A percentile compares a stretch with the other conserved stretches of the same genome.
Evolutionary conservation across 1,140 invertebrate genomes (phyloP).

Genomic region (Oedothorax gibbosus): DNA sequence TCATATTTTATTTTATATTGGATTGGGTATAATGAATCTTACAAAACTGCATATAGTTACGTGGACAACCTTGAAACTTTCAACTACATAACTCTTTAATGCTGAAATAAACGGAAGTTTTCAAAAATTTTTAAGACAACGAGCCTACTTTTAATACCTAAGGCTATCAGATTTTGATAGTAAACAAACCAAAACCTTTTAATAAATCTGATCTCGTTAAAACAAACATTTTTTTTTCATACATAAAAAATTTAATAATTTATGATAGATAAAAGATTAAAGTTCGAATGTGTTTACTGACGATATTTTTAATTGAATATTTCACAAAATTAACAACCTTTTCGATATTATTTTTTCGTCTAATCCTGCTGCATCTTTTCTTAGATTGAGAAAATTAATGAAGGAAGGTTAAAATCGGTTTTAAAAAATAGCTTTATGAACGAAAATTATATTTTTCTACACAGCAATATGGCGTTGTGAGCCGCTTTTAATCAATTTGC

Average conservation of each 20-base stretch:
- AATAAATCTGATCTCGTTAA: neutral
- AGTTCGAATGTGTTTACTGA: constrained; percentile 39
- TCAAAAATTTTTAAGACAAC: too few relatives aligned
- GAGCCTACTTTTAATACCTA: neutral
- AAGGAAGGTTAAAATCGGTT: constrained; percentile 33
- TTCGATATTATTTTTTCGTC: constrained; percentile 1
- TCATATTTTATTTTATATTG: too few relatives aligned
- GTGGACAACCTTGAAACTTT: too few relatives aligned
- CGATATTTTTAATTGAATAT: constrained; percentile 59
- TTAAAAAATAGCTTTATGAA: constrained; percentile 52
- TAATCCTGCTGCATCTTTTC: constrained; percentile 41
- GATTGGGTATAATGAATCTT: too few relatives aligned
- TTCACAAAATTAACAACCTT: constrained; percentile 56
- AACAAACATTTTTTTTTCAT: constrained; percentile 1
- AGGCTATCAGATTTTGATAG: neutral
- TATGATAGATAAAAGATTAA: constrained; percentile 41
- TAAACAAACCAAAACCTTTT: neutral
- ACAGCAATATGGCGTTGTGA: constrained; percentile 25
- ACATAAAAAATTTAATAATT: neutral
- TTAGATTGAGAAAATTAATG: constrained; percentile 59
- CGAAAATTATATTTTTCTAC: constrained; percentile 55
- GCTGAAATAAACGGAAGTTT: too few relatives aligned
- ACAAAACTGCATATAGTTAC: too few relatives aligned
- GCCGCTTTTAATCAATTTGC: constrained; percentile 60
- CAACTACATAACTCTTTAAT: too few relatives aligned